These are phyloP conservation scores for Diploscapter pachys DNA, from an alignment of 1,140 invertebrate genomes.

Conservation along the genomic window DNA sequence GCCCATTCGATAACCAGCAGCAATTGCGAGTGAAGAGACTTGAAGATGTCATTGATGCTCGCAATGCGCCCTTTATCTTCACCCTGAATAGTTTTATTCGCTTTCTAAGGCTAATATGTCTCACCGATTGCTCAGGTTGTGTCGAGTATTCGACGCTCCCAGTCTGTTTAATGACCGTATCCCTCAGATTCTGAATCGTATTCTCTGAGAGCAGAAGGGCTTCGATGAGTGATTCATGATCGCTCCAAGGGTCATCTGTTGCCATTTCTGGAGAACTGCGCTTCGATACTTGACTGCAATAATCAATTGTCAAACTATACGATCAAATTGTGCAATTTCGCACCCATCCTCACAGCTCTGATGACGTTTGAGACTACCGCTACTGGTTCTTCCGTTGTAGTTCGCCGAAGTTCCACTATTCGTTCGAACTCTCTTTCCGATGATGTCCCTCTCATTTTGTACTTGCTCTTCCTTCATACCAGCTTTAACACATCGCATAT, in stretches of 20 bases:
- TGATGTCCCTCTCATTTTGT: slow-evolving; percentile 55
- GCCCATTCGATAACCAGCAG: slow-evolving; percentile 59
- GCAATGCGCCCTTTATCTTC: slow-evolving; percentile 30
- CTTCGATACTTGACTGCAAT: background rate
- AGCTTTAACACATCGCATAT: slow-evolving; percentile 46
- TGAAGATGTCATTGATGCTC: slow-evolving; percentile 54
- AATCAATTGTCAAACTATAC: no score
- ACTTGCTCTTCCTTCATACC: slow-evolving; percentile 58
- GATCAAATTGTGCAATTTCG: background rate
- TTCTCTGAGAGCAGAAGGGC: slow-evolving; percentile 46
- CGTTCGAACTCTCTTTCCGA: slow-evolving; percentile 47
- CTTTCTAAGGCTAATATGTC: no score
- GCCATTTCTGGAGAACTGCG: slow-evolving; percentile 17
- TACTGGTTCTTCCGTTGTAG: background rate
- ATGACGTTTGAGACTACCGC: background rate
- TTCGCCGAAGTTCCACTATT: slow-evolving; percentile 19
- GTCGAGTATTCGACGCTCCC: slow-evolving; percentile 51
- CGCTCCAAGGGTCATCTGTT: slow-evolving; percentile 32
- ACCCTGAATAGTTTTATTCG: background rate
- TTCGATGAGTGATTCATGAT: slow-evolving; percentile 40
- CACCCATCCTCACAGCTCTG: slow-evolving; percentile 14
- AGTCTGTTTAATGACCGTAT: slow-evolving; percentile 55
- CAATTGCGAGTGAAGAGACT: slow-evolving; percentile 54
- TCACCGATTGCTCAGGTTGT: slow-evolving; percentile 38
- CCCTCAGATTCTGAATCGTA: slow-evolving; percentile 53